Conservation (phyloP, 1,140 invertebrate genomes). For the Polypedilum vanderplanki region DNA sequence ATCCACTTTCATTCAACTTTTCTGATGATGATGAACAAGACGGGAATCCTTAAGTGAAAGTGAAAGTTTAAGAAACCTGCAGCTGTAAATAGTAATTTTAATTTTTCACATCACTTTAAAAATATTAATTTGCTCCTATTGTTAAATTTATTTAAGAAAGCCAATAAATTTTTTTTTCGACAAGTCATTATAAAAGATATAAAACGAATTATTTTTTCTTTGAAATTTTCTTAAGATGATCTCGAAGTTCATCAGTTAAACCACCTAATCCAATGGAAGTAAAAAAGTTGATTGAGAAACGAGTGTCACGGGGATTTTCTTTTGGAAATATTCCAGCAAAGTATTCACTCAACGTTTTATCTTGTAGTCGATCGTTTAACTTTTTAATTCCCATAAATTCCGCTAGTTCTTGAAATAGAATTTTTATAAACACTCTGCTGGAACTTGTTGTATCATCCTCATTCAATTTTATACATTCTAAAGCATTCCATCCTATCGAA, state of each 20-base stretch:
- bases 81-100: neutral
- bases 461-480: conserved; percentile 83
- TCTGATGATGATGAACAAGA: neutral
- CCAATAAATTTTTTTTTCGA: neutral
- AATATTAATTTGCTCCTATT: too few relatives aligned
- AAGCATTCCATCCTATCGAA: conserved; percentile 88
- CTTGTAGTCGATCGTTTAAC: conserved; percentile 81
- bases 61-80: neutral
- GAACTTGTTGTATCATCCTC: conserved; percentile 97
- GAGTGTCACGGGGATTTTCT: conserved; percentile 92
- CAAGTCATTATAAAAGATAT: neutral
- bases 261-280: conserved; percentile 97
- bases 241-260: conserved; percentile 85
- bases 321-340: conserved; percentile 92
- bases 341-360: conserved; percentile 74
- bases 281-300: conserved; percentile 99
- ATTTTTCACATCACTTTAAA: neutral
- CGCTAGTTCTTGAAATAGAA: conserved; percentile 91
- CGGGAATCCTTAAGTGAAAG: neutral
- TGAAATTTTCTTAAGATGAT: conserved; percentile 79
- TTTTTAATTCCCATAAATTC: conserved; percentile 94
- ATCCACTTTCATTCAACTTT: neutral
- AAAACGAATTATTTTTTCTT: conserved; percentile 46
- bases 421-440: conserved; percentile 96
- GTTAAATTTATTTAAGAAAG: too few relatives aligned